Evolutionary conservation across 2,113 vertebrate genomes (phyloP).

Genomic region (Ceratotherium simum): DNA sequence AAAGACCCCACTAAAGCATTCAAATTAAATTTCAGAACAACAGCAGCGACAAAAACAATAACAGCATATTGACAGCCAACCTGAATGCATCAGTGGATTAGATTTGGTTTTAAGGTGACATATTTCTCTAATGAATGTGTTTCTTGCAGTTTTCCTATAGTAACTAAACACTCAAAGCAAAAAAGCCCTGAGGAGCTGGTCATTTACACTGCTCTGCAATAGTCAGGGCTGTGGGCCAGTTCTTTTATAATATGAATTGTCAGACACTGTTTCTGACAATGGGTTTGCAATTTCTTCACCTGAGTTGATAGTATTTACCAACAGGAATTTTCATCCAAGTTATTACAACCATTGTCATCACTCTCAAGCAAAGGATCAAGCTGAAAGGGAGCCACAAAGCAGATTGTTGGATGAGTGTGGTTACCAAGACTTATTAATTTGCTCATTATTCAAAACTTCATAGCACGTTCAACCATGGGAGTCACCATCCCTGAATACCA

Average conservation of each 20-base stretch:
- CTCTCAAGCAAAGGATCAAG: background rate
- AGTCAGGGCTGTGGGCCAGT: background rate
- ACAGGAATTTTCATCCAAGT: background rate
- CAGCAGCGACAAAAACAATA: background rate
- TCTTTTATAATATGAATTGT: background rate
- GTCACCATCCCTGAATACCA: background rate
- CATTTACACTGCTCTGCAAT: background rate
- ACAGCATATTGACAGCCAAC: background rate
- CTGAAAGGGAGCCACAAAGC: background rate
- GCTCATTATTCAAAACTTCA: background rate
- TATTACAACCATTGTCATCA: background rate
- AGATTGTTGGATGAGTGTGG: background rate
- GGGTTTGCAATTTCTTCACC: background rate
- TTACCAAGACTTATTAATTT: background rate
- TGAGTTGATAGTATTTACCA: background rate
- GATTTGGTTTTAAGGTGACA: background rate
- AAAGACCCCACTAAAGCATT: background rate
- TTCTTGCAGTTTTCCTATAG: background rate
- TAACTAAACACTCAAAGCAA: background rate
- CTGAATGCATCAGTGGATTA: background rate
- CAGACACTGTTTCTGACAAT: background rate
- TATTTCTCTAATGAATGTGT: background rate
- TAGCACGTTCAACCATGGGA: background rate
- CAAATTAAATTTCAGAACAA: background rate
- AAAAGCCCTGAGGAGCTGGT: background rate